These are phyloP conservation scores for Telmatherina bonti DNA, from an alignment of 2,797 vertebrate genomes.

Conservation along the genomic window DNA sequence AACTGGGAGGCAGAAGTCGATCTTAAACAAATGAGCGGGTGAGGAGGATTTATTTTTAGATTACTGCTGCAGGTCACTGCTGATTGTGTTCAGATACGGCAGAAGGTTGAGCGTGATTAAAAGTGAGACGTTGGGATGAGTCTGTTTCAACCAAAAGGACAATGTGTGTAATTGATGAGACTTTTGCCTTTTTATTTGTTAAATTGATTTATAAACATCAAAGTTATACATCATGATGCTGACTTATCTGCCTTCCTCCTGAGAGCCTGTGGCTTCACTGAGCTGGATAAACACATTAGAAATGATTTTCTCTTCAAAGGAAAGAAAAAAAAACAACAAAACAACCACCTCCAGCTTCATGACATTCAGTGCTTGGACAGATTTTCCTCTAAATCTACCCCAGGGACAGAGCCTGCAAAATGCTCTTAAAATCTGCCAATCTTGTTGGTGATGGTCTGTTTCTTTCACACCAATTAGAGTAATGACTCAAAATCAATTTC, in stretches of 20 bases:
- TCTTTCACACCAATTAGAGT: constrained; percentile 15
- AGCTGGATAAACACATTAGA: constrained; percentile 33
- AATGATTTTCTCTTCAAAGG: constrained; percentile 28
- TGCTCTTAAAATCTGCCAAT: constrained; percentile 16
- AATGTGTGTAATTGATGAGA: background rate
- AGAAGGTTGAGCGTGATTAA: constrained; percentile 33
- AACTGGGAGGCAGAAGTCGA: constrained; percentile 21
- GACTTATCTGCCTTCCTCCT: background rate
- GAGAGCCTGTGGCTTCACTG: constrained; percentile 19
- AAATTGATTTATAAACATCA: background rate
- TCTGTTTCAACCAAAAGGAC: constrained; percentile 8
- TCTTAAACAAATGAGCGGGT: constrained; percentile 25
- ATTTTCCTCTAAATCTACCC: constrained; percentile 38
- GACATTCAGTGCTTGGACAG: constrained; percentile 20
- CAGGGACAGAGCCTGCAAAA: constrained; percentile 9
- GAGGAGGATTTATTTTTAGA: constrained; percentile 28
- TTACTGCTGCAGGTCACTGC: constrained; percentile 28
- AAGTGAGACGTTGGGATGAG: constrained; percentile 26
- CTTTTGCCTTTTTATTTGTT: background rate
- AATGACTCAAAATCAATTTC: constrained; percentile 19
- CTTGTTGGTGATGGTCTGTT: constrained; percentile 13
- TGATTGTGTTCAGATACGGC: constrained; percentile 16
- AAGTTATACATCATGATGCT: constrained; percentile 9
- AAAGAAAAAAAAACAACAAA: background rate
- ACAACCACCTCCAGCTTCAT: constrained; percentile 23